A percentile compares a stretch with the other conserved stretches of the same genome.
phyloP scores from a whole-genome alignment of 2,888 invertebrate genomes.

The Lasiommata megera region DNA sequence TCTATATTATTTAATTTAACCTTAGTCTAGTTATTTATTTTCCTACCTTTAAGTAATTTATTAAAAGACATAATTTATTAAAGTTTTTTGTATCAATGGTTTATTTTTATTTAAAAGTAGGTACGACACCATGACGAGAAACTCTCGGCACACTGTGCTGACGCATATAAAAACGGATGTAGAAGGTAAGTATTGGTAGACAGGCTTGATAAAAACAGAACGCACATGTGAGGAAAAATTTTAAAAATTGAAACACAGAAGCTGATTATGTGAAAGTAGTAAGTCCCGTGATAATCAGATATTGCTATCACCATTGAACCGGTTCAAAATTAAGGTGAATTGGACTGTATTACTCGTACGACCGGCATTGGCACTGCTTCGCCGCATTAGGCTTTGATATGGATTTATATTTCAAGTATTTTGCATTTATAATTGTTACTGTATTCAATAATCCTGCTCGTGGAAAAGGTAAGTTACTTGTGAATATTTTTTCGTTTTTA shows the following conservation, averaged over 20 bases:
- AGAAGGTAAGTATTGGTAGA: constrained; percentile 13
- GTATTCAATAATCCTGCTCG: constrained; percentile 28
- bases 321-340: constrained; percentile 61
- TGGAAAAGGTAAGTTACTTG: constrained; percentile 34
- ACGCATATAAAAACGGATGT: constrained; percentile 24
- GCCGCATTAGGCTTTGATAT: constrained; percentile 39
- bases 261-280: constrained; percentile 57
- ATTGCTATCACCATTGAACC: constrained; percentile 58
- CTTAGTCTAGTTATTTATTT: constrained; percentile 7
- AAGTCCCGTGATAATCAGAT: constrained; percentile 39
- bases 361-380: constrained; percentile 52
- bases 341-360: constrained; percentile 58
- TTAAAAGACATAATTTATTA: constrained; percentile 7
- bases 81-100: background rate
- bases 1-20: background rate
- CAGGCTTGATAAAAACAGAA: background rate
- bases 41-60: background rate
- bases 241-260: background rate
- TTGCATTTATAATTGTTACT: constrained; percentile 28
- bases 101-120: background rate
- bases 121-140: background rate
- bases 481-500: background rate
- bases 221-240: constrained; percentile 9
- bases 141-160: background rate
- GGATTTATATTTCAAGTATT: constrained; percentile 33